Percentiles rank a stretch among this genome's conserved stretches.
phyloP scores from a whole-genome alignment of 2,888 invertebrate genomes.

The Caenorhabditis zanzibari region DNA sequence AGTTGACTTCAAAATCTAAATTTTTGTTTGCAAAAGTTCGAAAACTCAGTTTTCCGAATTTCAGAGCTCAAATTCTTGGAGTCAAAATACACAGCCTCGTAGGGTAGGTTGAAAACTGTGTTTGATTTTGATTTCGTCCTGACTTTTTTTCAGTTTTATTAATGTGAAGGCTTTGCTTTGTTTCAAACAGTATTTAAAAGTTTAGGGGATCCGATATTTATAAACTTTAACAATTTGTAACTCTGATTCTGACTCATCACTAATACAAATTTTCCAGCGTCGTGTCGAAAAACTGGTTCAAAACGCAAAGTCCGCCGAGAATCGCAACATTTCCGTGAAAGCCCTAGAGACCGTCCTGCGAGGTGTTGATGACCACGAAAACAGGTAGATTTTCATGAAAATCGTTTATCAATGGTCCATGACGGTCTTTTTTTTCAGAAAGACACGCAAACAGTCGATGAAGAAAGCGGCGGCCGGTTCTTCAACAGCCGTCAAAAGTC shows the following conservation, averaged over 20 bases:
- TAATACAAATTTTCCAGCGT: constrained; percentile 58
- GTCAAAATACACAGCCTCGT: neutral
- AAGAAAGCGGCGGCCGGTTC: constrained; percentile 56
- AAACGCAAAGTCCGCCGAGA: constrained; percentile 65
- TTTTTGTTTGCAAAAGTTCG: too few relatives aligned
- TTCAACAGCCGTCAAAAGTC: constrained; percentile 34
- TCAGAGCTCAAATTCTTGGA: too few relatives aligned
- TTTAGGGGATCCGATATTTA: too few relatives aligned
- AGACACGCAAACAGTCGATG: constrained; percentile 63
- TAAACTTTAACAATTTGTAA: neutral
- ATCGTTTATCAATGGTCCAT: neutral
- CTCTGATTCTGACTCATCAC: neutral
- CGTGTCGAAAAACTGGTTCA: constrained; percentile 67
- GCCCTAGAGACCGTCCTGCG: constrained; percentile 67
- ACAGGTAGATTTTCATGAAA: constrained; percentile 22
- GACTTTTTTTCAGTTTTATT: too few relatives aligned
- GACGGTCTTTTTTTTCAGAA: constrained; percentile 35
- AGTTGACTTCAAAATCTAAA: too few relatives aligned
- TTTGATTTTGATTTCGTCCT: neutral
- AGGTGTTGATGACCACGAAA: constrained; percentile 56
- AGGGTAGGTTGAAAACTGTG: neutral
- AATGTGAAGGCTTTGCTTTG: too few relatives aligned
- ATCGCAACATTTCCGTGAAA: constrained; percentile 69
- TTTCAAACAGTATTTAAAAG: too few relatives aligned
- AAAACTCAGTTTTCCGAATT: too few relatives aligned